Percentiles rank a stretch among this genome's conserved stretches.
Evolutionary conservation across 2,797 vertebrate species (phyloP).

Genomic region (Bryconaethiops microstoma): DNA sequence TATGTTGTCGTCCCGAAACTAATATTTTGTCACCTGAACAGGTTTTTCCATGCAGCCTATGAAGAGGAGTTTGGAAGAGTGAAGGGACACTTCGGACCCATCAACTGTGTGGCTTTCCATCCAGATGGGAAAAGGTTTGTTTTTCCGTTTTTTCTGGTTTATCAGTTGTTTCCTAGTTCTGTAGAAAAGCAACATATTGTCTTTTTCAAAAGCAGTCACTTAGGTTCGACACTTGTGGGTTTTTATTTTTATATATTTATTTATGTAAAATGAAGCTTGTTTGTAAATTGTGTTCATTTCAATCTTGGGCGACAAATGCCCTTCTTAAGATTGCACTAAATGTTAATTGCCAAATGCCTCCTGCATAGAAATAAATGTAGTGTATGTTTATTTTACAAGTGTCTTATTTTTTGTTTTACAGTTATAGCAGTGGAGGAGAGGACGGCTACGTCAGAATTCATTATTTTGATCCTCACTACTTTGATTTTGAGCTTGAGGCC

Average conservation of each 20-base stretch:
- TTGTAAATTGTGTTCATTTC: no score
- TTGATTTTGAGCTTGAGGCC: constrained; percentile 95
- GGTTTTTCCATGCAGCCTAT: constrained; percentile 95
- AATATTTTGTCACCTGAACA: constrained; percentile 51
- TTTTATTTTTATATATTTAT: no score
- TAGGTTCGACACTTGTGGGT: no score
- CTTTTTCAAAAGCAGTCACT: neutral
- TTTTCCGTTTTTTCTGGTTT: neutral
- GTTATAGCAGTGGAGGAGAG: constrained; percentile 97
- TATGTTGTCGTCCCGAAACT: neutral
- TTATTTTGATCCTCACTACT: constrained; percentile 96
- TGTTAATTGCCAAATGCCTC: neutral
- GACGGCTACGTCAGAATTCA: constrained; percentile 97
- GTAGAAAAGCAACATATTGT: neutral
- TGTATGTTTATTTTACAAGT: no score
- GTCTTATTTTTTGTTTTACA: constrained; percentile 59
- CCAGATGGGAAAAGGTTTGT: constrained; percentile 95
- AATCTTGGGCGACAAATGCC: no score
- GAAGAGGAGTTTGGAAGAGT: constrained; percentile 98
- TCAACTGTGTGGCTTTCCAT: constrained; percentile 97
- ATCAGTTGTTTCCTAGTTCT: neutral
- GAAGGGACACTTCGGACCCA: constrained; percentile 97
- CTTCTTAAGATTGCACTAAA: neutral
- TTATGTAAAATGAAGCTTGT: no score
- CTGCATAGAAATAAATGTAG: no score